phyloP scores from a whole-genome alignment of 2,888 invertebrate genomes.

The Eulithis testata region DNA sequence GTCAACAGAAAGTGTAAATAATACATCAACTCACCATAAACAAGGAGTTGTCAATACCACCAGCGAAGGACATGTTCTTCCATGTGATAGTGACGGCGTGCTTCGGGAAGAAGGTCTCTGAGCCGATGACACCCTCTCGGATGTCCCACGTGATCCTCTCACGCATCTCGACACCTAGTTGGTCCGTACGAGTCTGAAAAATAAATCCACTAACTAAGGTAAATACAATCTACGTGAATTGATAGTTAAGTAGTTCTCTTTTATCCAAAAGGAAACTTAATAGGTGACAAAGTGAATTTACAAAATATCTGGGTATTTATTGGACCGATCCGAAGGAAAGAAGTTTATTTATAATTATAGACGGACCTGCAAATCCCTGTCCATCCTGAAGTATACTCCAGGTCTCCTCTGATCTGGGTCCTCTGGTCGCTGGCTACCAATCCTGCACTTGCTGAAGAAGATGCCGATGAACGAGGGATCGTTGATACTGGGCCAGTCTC shows the following conservation, averaged over 20 bases:
- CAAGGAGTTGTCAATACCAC: conserved; percentile 92
- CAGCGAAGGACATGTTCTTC: conserved; percentile 97
- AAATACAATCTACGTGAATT: not conserved
- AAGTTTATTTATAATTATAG: not conserved
- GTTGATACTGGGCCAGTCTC: conserved; percentile 93
- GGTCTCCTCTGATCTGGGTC: conserved; percentile 91
- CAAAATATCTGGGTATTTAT: no score
- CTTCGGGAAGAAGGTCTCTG: conserved; percentile 95
- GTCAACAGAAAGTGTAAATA: no score
- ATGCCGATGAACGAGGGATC: conserved; percentile 98
- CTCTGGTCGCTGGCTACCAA: conserved; percentile 88
- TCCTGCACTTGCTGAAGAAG: conserved; percentile 94
- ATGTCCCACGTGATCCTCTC: conserved; percentile 95
- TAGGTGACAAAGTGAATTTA: no score
- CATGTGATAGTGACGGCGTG: conserved; percentile 96
- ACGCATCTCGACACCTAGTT: conserved; percentile 93
- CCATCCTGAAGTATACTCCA: conserved; percentile 92
- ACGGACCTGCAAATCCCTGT: conserved; percentile 77
- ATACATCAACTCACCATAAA: conserved; percentile 81
- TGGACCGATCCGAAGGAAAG: no score
- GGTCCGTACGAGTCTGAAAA: conserved; percentile 88
- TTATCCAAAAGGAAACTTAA: no score
- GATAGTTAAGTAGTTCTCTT: no score
- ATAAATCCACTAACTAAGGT: not conserved
- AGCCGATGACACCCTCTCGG: conserved; percentile 94